Base-by-base conservation (phyloP, 2,113 vertebrate species). In the Petroica traversi region DNA sequence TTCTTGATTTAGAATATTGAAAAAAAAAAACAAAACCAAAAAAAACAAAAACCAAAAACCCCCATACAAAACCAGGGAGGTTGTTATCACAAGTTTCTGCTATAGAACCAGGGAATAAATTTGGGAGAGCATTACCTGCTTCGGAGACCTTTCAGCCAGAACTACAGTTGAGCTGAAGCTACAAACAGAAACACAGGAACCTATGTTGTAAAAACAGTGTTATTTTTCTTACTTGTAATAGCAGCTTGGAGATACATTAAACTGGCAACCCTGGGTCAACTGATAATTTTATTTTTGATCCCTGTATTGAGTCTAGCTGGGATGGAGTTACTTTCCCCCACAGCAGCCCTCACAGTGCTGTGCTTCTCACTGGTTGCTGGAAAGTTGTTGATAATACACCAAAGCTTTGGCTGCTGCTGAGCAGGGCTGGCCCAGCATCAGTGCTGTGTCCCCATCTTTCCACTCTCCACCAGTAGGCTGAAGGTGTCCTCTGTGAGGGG, bases 301-400 rank as follows among this genome's bases (percentile, higher is more conserved):
- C 23, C 76, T 73, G 33, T 38, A 16, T 17, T 51, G 18, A 10
- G 38, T 52, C 15, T 88, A 38, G 7, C 33, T 74, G 76, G 3
- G 36, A 11, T 43, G 51, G 43, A 73, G 43, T 17, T 51, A 4
- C 8, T 58, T 80, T 48, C n/a, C 33, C 57, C 26, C 36, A 33
- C 9, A 49, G 14, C 31, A 72, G 22, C 58, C 28, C 12, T 72
- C 75, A 49, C 43, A 33, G 75, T 28, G 33, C 26, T 64, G 43
- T 64, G 51, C 31, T 28, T 1, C 40, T 1, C 49, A 2, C 1
- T 15, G 49, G 18, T 11, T 4, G 36, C 43, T 58, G 45, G 19
- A 25, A 29, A 38, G 45, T 10, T 51, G 36, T 20, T 24, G 76
- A 2, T 51, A 28, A 20, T 51, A 81, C 59, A 45, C 5, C 23